These are phyloP conservation scores for Peromyscus leucopus DNA, from an alignment of 2,113 vertebrate genomes.

Conservation along the genomic window DNA sequence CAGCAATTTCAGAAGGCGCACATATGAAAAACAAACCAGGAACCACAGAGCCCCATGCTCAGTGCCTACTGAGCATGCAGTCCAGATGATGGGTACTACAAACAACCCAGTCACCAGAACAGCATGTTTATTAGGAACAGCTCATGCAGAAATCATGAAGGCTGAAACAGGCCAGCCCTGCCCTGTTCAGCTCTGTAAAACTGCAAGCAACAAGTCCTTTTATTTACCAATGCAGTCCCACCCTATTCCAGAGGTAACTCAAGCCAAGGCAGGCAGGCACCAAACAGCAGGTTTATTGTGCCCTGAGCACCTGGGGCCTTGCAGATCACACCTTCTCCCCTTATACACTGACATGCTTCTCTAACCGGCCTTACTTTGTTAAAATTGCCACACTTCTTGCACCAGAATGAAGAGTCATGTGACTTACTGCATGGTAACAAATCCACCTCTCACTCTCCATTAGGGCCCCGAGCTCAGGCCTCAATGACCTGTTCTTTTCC, in stretches of 20 bases:
- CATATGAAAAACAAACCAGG: not conserved
- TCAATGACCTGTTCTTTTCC: constrained; percentile 39
- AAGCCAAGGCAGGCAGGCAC: not conserved
- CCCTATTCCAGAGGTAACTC: not conserved
- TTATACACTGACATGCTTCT: not conserved
- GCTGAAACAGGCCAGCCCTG: not conserved
- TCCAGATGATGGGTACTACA: not conserved
- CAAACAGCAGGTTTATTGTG: too few relatives aligned
- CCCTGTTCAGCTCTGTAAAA: not conserved
- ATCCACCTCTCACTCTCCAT: not conserved
- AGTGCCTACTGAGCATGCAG: not conserved
- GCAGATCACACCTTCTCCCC: not conserved
- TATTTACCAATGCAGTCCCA: not conserved
- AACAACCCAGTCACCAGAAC: not conserved
- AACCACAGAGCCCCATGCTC: not conserved
- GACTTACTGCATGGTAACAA: not conserved
- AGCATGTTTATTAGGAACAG: not conserved
- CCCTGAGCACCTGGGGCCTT: not conserved
- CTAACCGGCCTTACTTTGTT: not conserved
- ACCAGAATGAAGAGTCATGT: not conserved
- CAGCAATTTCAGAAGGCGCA: not conserved
- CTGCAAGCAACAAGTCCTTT: not conserved
- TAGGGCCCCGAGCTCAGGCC: not conserved
- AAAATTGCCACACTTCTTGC: not conserved
- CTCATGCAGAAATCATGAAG: not conserved